Evolutionary conservation across 2,888 invertebrate genomes (phyloP), one percentile per base, ranked within the genome.

Genomic region (Andrena marginata): DNA sequence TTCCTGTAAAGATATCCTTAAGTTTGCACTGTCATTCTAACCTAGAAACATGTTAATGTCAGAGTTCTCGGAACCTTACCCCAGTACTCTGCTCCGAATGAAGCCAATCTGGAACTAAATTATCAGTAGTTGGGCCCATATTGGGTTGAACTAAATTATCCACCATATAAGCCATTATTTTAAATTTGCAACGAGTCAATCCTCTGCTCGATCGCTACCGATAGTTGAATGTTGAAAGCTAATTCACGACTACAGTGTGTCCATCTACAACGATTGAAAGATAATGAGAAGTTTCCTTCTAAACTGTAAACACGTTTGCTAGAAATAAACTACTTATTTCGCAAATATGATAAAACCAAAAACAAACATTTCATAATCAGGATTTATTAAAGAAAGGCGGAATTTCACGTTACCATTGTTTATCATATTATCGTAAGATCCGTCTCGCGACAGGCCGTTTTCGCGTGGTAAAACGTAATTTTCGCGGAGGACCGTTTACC

Each of bases 81-180:
- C 98, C 98, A 29, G 98, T 98, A 93, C 97, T 97, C 90, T 97
- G 96, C 60, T 97, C 96, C 2, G 96, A 96, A 90, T 95, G 95
- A 95, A 97, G 95, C 96, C 97, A 97, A 91, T 96, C 96, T 72
- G 94, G 93, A 51, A 80, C 81, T 80, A 91, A 85, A 29, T 86
- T 85, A 48, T 89, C 77, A 6, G 77, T 63, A 59, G 76, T 33
- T 31, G 77, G 63, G 62, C 83, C 82, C 60, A 84, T 49, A 20
- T 68, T 69, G 7, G 77, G 67, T 13, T 86, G 83, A 69, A 83
- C 33, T 4, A 80, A 67, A 87, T 81, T 80, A 65, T 85, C 68
- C n/a, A 82, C 2, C 60, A 73, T 20, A 7, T 76, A 67, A 78
- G 86, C 87, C 89, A 89, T 89, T 86, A 56, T 84, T 82, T 59